phyloP scores from a whole-genome alignment of 2,888 invertebrate genomes.

The Pristionchus maxplancki region DNA sequence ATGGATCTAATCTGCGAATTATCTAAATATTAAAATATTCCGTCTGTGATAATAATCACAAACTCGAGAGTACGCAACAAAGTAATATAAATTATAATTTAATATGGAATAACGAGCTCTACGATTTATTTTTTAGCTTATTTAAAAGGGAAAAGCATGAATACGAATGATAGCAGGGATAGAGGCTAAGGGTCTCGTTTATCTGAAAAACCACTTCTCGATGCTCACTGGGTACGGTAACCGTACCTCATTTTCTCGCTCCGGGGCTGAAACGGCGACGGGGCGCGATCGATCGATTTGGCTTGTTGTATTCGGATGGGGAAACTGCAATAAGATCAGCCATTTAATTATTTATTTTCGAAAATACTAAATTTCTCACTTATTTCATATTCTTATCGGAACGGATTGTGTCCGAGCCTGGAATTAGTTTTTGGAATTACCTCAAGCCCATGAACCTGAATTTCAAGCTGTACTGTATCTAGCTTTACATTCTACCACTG shows the following conservation, averaged over 20 bases:
- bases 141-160: no score
- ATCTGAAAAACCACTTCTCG: background rate
- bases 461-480: no score
- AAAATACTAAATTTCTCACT: background rate
- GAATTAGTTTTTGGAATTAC: background rate
- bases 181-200: background rate
- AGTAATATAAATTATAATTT: background rate
- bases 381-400: background rate
- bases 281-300: background rate
- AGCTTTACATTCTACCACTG: no score
- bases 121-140: background rate
- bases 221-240: background rate
- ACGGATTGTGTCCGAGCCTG: background rate
- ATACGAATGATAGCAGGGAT: background rate
- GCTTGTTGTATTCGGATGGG: background rate
- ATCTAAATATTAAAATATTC: background rate
- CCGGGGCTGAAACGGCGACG: constrained; percentile 3
- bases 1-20: background rate
- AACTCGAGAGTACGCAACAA: background rate
- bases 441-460: no score
- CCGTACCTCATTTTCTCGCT: background rate
- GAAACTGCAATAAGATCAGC: background rate
- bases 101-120: background rate
- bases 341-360: background rate
- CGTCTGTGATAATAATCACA: background rate